Base-by-base conservation (phyloP, 1,140 invertebrate species). In the Ostrea edulis region DNA sequence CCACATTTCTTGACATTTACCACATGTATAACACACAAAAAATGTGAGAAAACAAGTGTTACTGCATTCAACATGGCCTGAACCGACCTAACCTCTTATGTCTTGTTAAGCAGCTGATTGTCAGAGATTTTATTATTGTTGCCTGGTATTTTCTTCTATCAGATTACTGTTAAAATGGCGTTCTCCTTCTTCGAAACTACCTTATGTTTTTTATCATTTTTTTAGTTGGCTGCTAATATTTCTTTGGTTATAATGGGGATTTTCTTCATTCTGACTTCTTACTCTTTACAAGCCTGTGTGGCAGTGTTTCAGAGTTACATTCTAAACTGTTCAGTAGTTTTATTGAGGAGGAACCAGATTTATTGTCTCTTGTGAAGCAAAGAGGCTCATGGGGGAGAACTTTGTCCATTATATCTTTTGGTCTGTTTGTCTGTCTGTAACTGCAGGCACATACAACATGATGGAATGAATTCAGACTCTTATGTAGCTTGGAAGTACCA, bases 11-110 rank as follows among this genome's bases (percentile, higher is more conserved):
- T 77, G 68, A 77, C 68, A 35, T 77, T 77, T 5, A 77, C 25
- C 68, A 77, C 68, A 29, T 77, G 68, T 77, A 77, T 25, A 29
- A 77, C 68, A 29, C 22, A 77, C 25, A 77, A 29, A 62, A 62
- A 62, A 62, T 62, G 55, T 62, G 55, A 2, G 14, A 62, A 62
- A 77, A 77, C 68, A 77, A 77, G 68, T 77, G 68, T 77, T 77
- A 29, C 68, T 12, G 22, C 17, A 25, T 8, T 77, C 35, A 77
- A 77, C 58, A 17, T 77, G 68, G 68, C 68, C 68, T 25, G 29
- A 77, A 29, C 25, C 29, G 68, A 77, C 9, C 29, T 77, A 77
- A 77, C 68, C 68, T 22, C 22, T 29, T 29, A 77, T 29, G 68
- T 77, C 25, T 12, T 35, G 29, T 9, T 35, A 44, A 29, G 29